Conservation (phyloP, 2,113 vertebrate species). For the Nymphicus hollandicus region DNA sequence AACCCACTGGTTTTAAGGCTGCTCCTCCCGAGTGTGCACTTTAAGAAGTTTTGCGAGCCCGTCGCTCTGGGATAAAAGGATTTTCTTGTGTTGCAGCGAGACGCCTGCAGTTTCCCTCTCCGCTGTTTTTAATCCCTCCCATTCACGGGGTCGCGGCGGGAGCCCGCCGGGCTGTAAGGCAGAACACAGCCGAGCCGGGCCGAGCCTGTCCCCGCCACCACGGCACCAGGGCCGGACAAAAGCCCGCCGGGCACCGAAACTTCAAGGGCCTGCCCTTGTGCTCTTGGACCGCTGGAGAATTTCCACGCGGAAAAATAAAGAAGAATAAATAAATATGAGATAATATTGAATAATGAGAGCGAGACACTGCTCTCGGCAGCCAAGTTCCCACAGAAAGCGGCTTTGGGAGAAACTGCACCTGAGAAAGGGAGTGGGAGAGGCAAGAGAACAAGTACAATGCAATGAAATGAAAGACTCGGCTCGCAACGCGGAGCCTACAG, state of each 20-base stretch:
- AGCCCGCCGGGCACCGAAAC: not conserved
- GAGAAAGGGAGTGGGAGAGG: not conserved
- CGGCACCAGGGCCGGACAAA: not conserved
- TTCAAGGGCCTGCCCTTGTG: not conserved
- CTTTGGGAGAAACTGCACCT: not conserved
- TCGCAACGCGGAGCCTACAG: accelerated
- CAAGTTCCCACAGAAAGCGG: not conserved
- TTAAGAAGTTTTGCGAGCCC: not conserved
- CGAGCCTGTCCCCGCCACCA: not conserved
- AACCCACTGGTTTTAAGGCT: not conserved
- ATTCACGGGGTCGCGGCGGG: not conserved
- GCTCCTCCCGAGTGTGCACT: not conserved
- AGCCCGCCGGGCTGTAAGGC: not conserved
- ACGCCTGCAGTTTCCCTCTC: not conserved
- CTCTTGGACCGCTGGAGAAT: not conserved
- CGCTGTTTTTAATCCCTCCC: not conserved
- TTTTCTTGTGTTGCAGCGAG: not conserved
- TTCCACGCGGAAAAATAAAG: not conserved
- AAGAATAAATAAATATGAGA: not conserved
- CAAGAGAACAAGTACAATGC: not conserved
- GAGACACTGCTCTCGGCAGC: not conserved
- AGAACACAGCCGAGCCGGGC: not conserved
- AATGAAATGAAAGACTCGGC: accelerated
- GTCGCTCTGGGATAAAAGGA: not conserved
- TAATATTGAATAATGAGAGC: not conserved